A percentile compares a stretch with the other conserved stretches of the same genome.
phyloP scores from a whole-genome alignment of 2,888 invertebrate species.

The Leptinotarsa haldemani region DNA sequence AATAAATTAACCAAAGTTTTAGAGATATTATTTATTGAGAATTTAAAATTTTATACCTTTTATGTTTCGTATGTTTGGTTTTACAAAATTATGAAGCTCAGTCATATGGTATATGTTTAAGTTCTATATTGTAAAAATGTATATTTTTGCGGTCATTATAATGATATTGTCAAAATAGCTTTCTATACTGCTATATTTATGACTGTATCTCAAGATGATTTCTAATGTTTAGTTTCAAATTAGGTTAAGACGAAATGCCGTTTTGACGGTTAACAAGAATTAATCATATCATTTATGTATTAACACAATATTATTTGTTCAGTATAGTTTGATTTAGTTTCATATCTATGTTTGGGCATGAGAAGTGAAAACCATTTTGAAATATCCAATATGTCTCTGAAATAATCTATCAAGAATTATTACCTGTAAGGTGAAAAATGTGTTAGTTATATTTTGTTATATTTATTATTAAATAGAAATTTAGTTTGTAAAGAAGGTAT shows the following conservation, averaged over 20 bases:
- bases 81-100: slow-evolving; percentile 6
- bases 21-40: not conserved
- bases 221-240: slow-evolving; percentile 40
- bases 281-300: slow-evolving; percentile 62
- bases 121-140: slow-evolving; percentile 3
- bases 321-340: slow-evolving; percentile 44
- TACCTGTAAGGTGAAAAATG: not conserved
- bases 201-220: slow-evolving; percentile 21
- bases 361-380: not conserved
- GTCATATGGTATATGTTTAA: slow-evolving; percentile 10
- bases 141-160: not conserved
- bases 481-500: not conserved
- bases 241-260: slow-evolving; percentile 48
- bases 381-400: not conserved
- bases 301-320: slow-evolving; percentile 48
- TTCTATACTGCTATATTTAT: slow-evolving; percentile 26
- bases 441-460: not conserved
- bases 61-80: not conserved
- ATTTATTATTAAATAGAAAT: not conserved
- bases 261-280: slow-evolving; percentile 60
- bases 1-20: slow-evolving; percentile 5
- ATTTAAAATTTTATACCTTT: not conserved
- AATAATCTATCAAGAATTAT: not conserved
- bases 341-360: slow-evolving; percentile 29
- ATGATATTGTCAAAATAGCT: not conserved